Evolutionary conservation across 92 coral and sea anemone species (phyloP).

Genomic region (Anthopleura xanthogrammica): DNA sequence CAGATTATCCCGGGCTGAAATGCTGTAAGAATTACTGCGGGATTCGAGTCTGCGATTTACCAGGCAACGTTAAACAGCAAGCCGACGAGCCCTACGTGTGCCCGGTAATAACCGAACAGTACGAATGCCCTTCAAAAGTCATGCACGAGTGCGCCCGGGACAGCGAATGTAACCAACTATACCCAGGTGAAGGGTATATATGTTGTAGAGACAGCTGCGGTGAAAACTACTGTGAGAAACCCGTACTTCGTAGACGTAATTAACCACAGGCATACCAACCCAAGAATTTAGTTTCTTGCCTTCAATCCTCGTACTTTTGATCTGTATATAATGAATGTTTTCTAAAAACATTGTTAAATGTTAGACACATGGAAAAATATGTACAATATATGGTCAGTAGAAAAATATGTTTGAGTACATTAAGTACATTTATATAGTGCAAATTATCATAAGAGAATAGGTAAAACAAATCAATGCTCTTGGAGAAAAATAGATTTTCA

Average conservation of each 20-base stretch:
- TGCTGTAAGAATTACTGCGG: background rate
- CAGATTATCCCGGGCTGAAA: background rate
- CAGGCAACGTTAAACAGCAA: background rate
- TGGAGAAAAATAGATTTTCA: too few relatives aligned
- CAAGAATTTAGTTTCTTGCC: too few relatives aligned
- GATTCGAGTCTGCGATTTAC: background rate
- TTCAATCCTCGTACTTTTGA: too few relatives aligned
- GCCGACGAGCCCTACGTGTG: background rate
- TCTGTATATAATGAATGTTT: too few relatives aligned
- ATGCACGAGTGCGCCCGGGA: background rate
- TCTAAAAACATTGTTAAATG: too few relatives aligned
- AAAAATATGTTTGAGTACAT: too few relatives aligned
- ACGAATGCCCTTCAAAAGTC: background rate
- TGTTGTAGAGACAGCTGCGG: background rate
- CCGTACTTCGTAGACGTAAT: background rate
- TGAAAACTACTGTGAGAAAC: background rate
- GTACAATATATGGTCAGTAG: too few relatives aligned
- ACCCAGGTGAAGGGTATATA: background rate
- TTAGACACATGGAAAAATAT: too few relatives aligned
- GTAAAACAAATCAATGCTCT: too few relatives aligned
- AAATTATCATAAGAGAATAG: too few relatives aligned
- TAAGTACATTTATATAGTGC: too few relatives aligned
- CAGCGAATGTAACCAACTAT: background rate
- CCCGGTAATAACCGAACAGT: background rate
- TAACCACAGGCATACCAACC: too few relatives aligned